Evolutionary conservation across 2,113 vertebrate species (phyloP).

Genomic region (Recurvirostra avosetta): DNA sequence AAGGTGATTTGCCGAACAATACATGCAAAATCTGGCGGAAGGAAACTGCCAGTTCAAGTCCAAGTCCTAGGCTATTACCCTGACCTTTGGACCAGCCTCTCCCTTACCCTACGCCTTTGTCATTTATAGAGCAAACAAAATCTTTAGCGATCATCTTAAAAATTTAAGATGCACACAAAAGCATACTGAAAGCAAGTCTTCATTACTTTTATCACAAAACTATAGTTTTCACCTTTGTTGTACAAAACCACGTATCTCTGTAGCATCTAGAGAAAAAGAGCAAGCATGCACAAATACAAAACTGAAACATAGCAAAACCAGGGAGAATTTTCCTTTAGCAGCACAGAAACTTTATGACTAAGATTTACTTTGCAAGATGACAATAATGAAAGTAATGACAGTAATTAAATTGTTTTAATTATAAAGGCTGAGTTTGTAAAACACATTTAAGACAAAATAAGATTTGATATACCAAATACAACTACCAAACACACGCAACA

Average conservation of each 20-base stretch:
- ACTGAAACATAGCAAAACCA: not conserved
- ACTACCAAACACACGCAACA: not conserved
- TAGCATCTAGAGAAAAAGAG: not conserved
- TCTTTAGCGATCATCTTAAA: not conserved
- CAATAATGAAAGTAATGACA: not conserved
- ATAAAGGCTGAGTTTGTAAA: not conserved
- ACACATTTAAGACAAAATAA: not conserved
- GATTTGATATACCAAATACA: not conserved
- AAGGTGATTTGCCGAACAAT: not conserved
- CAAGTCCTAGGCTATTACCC: not conserved
- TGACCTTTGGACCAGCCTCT: slow-evolving; percentile 10
- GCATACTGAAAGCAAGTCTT: not conserved
- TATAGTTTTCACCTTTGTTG: not conserved
- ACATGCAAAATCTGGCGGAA: not conserved
- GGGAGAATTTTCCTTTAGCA: not conserved
- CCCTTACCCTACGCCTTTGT: not conserved
- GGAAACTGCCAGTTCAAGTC: not conserved
- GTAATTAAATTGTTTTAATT: not conserved
- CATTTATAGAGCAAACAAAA: slow-evolving; percentile 9
- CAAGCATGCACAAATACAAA: not conserved
- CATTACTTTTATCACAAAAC: not conserved
- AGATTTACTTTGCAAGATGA: not conserved
- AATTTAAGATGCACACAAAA: not conserved
- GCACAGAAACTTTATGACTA: not conserved
- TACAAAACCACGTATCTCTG: not conserved